These are phyloP conservation scores for Chalcis sispes DNA, from an alignment of 2,888 invertebrate species.

Conservation along the genomic window DNA sequence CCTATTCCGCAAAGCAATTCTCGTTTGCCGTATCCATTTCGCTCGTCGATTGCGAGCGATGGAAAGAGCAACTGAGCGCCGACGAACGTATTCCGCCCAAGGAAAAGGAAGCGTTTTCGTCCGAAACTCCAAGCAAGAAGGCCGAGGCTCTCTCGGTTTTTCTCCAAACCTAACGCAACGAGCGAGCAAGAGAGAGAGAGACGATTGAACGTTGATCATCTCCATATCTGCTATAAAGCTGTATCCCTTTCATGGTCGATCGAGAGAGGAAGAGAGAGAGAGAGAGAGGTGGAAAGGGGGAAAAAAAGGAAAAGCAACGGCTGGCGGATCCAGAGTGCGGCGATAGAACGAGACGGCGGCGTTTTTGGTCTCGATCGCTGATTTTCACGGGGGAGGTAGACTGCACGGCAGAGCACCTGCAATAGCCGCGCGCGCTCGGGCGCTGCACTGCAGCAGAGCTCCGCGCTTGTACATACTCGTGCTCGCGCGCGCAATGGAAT, in stretches of 20 bases:
- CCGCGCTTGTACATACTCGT: conserved; percentile 43
- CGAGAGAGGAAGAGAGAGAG: not conserved
- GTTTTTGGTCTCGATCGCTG: conserved; percentile 57
- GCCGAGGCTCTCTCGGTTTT: conserved; percentile 17
- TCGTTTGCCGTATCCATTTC: conserved; percentile 58
- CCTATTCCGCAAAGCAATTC: conserved; percentile 61
- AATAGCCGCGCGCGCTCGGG: not conserved
- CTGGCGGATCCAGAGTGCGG: too few species aligned
- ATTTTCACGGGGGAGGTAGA: conserved; percentile 50
- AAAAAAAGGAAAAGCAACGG: too few species aligned
- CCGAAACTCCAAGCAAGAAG: conserved; percentile 32
- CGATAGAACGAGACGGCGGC: conserved; percentile 1
- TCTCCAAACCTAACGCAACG: conserved; percentile 12
- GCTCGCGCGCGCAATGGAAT: conserved; percentile 53
- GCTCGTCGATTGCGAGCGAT: conserved; percentile 68
- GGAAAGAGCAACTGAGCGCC: too few species aligned
- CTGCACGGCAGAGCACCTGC: too few species aligned
- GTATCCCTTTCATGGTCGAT: too few species aligned
- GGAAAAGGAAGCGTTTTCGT: conserved; percentile 28
- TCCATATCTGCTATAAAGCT: too few species aligned
- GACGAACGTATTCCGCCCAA: conserved; percentile 19
- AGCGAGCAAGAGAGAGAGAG: conserved; percentile 1
- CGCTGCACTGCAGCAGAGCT: conserved; percentile 5
- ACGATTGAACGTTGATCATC: not conserved
- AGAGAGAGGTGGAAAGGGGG: not conserved